Base-by-base conservation (phyloP, 2,797 vertebrate species). In the Poecilia wingei region DNA sequence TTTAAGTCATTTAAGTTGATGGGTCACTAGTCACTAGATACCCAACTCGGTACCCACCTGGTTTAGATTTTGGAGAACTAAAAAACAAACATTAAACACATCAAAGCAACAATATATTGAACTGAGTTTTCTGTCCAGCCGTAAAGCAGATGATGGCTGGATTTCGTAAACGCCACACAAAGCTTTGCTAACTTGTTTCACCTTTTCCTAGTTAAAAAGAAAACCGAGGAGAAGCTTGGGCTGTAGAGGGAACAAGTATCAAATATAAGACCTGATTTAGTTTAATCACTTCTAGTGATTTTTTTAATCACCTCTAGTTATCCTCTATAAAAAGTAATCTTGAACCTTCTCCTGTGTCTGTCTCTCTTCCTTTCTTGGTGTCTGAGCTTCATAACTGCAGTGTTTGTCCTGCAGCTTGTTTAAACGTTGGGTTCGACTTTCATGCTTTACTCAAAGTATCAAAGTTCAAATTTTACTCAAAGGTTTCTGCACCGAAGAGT, bases 401-500 rank as follows among this genome's bases (percentile, higher is more conserved):
- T 3, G 69, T 90, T 89, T 88, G 87, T 90, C 88, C 78, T 78
- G 10, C 22, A 68, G 86, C 78, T 88, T 88, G 84, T 80, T 68
- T 33, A 39, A 64, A 81, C 76, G 43, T 72, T 73, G 70, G 77
- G 83, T 79, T 89, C 59, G 80, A 86, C 79, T 69, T 73, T 82
- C 53, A 79, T 20, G 33, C 64, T 80, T 72, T 39, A 49, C 61
- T 78, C 39, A 0, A 39, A 39, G 39, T 39, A 39, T 39, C 39
- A 39, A 39, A 39, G 39, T 39, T 39, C 39, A 39, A 39, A 39
- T 6, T 39, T 39, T 39, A 39, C 39, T 39, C 39, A 39, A 39
- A 39, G 39, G 39, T 39, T 39, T 39, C 39, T 39, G 39, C 5
- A 39, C 39, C 68, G 25, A 68, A 72, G 46, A 16, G 49, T 66